Base-by-base conservation (phyloP, 2,888 invertebrate species). In the Octodonta nipae region DNA sequence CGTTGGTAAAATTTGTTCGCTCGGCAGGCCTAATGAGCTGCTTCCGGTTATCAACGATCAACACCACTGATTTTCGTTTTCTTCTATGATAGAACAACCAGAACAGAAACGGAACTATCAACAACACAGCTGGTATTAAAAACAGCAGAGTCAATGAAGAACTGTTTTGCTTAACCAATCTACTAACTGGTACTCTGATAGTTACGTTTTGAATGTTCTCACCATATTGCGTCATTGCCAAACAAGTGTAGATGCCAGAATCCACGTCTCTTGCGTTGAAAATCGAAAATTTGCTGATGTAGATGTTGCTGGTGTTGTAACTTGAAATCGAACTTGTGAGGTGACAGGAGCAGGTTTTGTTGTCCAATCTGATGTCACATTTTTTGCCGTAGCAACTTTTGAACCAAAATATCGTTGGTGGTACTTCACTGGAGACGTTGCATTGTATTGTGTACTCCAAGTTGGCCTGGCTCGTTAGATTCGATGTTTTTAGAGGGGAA, bases 401-500 rank as follows among this genome's bases (percentile, higher is more conserved):
- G 35, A 59, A 54, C 60, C 60, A 60, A 34, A 52, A 49, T 22
- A 60, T 55, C 27, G 46, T 46, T 1, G 56, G 56, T 1, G 52
- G 54, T 10, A 50, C 48, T 25, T 49, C 47, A 35, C 58, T 58
- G 15, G 49, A 51, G n/a, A 55, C 52, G 35, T 54, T 57, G 38
- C 60, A 60, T 15, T 55, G 56, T 12, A 60, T 54, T 10, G 55
- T 55, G 13, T 57, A 44, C 39, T 55, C 53, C 30, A 49, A 45
- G 33, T 55, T 55, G 16, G 49, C 41, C 8, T 46, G 38, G 24
- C 50, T 44, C 4, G 56, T 55, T 11, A 49, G 39, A 32, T 56
- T 54, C 5, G 51, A 47, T 8, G 54, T 55, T 26, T 47, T 46
- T 17, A 58, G 35, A 2, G 54, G 50, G 5, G 50, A 36, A 5